Evolutionary conservation across 2,113 vertebrate species (phyloP), one percentile per base, ranked within the genome.

Genomic region (Entelurus aequoreus): DNA sequence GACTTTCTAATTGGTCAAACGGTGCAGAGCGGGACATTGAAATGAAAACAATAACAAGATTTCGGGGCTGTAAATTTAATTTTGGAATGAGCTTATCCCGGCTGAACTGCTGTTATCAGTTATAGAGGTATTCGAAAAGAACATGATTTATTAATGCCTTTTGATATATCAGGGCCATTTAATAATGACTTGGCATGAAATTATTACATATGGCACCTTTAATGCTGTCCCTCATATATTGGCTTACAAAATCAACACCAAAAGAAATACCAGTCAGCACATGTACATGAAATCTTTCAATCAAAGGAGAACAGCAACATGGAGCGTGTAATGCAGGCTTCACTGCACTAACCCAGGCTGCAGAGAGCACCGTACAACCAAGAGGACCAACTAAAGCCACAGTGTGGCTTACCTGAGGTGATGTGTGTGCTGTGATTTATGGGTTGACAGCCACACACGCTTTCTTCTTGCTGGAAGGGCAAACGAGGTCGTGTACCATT

Each of bases 311-410:
- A 28, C 28, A 28, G 28, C 28, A 28, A 89, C 57, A 88, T 75
- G 4, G 70, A 83, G 60, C 28, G 86, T 84, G 62, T 71, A 88
- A 74, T 62, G 86, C 83, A 0, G 75, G 10, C 69, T 5, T 62
- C 80, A 67, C 73, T 84, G 57, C 84, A 92, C 63, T 1, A 89
- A 68, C 11, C 58, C 77, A 0, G 65, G 4, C 15, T 63, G 51
- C 50, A 73, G 7, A 10, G 70, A 68, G 52, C 84, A 85, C 68
- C 91, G 70, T 21, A 68, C 73, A 9, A 57, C 81, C 65, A 91
- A 91, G 50, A 76, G 65, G 15, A 88, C 84, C 86, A 16, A 90
- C 81, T 15, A 91, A 90, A 5, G 84, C 85, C 37, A 61, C 90
- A 90, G 70, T 87, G 83, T 6, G 87, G 80, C 66, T 90, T 88